These are phyloP conservation scores for Axis porcinus DNA, from an alignment of 2,113 vertebrate genomes.

Conservation along the genomic window DNA sequence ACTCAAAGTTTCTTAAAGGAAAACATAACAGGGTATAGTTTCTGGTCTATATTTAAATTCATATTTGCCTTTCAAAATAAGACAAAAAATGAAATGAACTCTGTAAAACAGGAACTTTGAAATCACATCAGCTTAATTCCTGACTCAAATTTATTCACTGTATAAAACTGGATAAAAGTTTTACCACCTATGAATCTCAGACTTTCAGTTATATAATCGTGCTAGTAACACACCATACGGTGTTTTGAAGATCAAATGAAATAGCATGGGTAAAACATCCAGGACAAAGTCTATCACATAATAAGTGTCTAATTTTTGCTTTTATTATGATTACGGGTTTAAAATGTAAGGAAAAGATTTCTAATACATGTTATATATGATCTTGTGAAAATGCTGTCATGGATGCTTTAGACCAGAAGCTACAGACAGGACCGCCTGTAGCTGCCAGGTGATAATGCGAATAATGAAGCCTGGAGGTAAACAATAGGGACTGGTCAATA, in stretches of 20 bases:
- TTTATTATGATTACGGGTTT: not conserved
- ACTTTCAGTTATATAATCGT: not conserved
- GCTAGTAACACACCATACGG: not conserved
- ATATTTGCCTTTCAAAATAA: constrained; percentile 4
- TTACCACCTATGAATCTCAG: not conserved
- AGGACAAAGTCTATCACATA: not conserved
- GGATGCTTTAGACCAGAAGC: not conserved
- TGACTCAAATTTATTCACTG: not conserved
- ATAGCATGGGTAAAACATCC: not conserved
- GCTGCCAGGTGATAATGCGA: not conserved
- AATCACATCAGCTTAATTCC: not conserved
- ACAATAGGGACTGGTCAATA: not conserved
- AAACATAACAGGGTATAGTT: not conserved
- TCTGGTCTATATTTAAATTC: not conserved
- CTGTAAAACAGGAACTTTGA: not conserved
- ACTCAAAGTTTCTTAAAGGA: not conserved
- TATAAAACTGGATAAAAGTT: not conserved
- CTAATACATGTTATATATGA: not conserved
- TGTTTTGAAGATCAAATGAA: not conserved
- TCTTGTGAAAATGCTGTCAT: not conserved
- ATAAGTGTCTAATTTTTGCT: not conserved
- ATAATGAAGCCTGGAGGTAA: not conserved
- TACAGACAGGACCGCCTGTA: not conserved
- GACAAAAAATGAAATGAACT: not conserved
- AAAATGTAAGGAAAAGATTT: not conserved